Conservation (phyloP, 2,797 vertebrate genomes). For the Tiaroga cobitis region DNA sequence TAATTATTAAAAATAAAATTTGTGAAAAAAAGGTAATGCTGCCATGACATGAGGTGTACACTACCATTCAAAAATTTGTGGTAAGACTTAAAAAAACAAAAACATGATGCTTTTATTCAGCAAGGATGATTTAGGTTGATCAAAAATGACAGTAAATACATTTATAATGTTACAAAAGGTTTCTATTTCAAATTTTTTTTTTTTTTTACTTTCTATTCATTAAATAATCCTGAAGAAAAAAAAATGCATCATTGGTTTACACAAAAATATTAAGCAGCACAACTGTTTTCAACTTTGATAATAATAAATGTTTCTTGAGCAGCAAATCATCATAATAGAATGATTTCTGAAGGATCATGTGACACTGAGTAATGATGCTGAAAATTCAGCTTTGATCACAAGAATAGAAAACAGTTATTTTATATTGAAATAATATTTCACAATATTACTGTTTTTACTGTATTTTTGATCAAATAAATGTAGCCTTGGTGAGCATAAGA, state of each 20-base stretch:
- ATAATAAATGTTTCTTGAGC: neutral
- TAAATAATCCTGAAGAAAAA: neutral
- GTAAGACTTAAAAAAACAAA: too few relatives aligned
- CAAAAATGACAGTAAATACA: neutral
- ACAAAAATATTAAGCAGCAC: neutral
- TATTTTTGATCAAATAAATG: too few relatives aligned
- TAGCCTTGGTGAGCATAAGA: neutral
- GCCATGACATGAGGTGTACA: too few relatives aligned
- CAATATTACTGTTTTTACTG: neutral
- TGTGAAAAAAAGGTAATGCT: too few relatives aligned
- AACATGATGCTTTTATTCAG: neutral
- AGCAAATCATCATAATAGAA: neutral
- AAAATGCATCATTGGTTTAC: neutral
- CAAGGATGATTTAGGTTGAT: neutral
- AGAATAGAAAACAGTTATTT: neutral
- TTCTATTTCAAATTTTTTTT: neutral
- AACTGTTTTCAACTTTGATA: neutral
- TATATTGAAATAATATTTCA: neutral
- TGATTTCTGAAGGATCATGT: neutral
- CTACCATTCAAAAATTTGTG: too few relatives aligned
- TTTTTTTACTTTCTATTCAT: too few relatives aligned
- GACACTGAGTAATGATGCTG: neutral
- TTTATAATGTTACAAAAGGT: neutral
- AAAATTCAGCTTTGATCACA: neutral
- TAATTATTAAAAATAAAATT: neutral